These are phyloP conservation scores for Arizona elegans DNA, from an alignment of 2,113 vertebrate species.

Conservation along the genomic window DNA sequence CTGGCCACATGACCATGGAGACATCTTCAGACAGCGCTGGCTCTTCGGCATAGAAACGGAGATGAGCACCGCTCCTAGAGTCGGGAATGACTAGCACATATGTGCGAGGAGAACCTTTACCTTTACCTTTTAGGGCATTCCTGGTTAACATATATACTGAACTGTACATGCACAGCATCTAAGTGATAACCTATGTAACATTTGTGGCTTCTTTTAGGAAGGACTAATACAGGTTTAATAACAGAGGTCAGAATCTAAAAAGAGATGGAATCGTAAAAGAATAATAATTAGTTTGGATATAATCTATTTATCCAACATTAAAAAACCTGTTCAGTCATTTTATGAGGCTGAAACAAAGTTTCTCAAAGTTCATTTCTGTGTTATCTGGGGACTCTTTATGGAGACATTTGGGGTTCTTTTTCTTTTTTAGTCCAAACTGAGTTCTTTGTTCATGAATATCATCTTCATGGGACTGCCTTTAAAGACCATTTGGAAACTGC, in stretches of 20 bases:
- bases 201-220: background rate
- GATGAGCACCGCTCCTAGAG: too few relatives aligned
- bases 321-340: background rate
- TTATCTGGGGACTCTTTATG: background rate
- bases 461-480: background rate
- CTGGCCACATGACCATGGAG: too few relatives aligned
- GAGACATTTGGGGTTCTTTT: background rate
- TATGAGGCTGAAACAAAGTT: background rate
- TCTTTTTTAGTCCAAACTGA: background rate
- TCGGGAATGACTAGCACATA: too few relatives aligned
- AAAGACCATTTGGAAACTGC: background rate
- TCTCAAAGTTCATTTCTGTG: background rate
- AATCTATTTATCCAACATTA: background rate
- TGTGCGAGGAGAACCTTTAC: too few relatives aligned
- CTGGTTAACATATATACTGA: background rate
- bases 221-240: background rate
- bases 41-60: too few relatives aligned
- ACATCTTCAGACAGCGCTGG: too few relatives aligned
- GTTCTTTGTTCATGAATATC: background rate
- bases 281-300: background rate
- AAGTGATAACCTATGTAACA: background rate
- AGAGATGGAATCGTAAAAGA: background rate
- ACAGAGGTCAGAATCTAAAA: background rate
- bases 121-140: background rate
- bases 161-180: background rate